Base-by-base conservation (phyloP, 2,888 invertebrate species). In the Calliopum simillimum region DNA sequence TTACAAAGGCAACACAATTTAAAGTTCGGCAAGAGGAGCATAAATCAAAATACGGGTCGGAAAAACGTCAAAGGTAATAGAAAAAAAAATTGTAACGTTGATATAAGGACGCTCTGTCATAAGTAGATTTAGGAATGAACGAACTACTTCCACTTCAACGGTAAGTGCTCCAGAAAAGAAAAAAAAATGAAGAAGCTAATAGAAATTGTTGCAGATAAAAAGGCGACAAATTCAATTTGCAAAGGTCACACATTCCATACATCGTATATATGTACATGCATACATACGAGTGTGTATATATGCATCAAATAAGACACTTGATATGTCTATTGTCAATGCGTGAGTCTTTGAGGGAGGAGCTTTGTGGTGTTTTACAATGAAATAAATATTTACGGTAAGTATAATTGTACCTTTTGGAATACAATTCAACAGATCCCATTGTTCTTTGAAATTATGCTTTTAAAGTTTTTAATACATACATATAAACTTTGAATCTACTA, bases 171-270 rank as follows among this genome's bases (percentile, higher is more conserved):
- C n/a, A n/a, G n/a, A n/a, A 59, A 61, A 19, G 14, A 62, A 67
- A 67, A 12, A 61, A 46, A 49, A 58, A n/a, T 70, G 55, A 71
- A 64, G 65, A 68, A 76, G 68, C 78, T 84, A 83, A 84, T 83
- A 81, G 82, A 80, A 81, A 83, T 83, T 76, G 79, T 82, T 80
- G 72, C 81, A 81, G 82, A 78, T 81, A 82, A 79, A 84, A 80
- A 82, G 80, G 78, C 74, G 80, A 78, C 78, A 83, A 83, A 83
- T 84, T 84, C 76, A 83, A 84, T 83, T 84, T 83, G 77, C 79
- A 81, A 82, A 84, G 83, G 84, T 84, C 83, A 83, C 78, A 80
- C 79, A 78, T 76, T 77, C 70, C 80, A 79, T 79, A 83, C 81
- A 82, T 80, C 79, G 81, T 77, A n/a, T n/a, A n/a, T n/a, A 77